Percentiles rank a stretch among this genome's conserved stretches.
These are phyloP conservation scores for Palythoa caribaeorum DNA, from an alignment of 92 coral and sea anemone genomes.

Conservation along the genomic window DNA sequence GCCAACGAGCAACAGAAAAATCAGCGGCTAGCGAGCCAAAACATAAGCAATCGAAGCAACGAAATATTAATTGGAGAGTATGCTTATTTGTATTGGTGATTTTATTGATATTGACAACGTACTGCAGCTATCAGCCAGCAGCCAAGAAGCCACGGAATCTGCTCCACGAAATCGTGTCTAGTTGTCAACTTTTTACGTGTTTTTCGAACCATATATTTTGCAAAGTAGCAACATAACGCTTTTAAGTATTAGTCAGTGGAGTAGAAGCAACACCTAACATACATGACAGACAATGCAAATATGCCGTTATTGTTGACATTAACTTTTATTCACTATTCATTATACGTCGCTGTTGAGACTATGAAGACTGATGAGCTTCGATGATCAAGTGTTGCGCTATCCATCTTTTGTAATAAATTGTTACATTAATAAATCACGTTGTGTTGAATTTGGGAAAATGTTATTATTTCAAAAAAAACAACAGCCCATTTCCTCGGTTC, in stretches of 20 bases:
- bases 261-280: background rate
- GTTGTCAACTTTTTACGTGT: too few relatives aligned
- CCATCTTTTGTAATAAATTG: constrained; percentile 1
- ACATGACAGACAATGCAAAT: constrained; percentile 4
- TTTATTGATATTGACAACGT: too few relatives aligned
- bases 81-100: too few relatives aligned
- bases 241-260: background rate
- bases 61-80: too few relatives aligned
- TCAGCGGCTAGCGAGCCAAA: too few relatives aligned
- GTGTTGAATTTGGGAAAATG: background rate
- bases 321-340: background rate
- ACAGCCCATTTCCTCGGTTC: constrained; percentile 4
- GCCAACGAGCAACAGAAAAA: too few relatives aligned
- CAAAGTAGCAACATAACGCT: too few relatives aligned
- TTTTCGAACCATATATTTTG: too few relatives aligned
- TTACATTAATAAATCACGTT: constrained; percentile 16
- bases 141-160: too few relatives aligned
- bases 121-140: too few relatives aligned
- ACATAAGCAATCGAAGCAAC: too few relatives aligned
- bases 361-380: constrained; percentile 11
- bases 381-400: constrained; percentile 17
- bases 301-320: constrained; percentile 11
- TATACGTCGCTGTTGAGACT: constrained; percentile 6
- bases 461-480: background rate
- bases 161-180: too few relatives aligned